A percentile compares a stretch with the other conserved stretches of the same genome.
phyloP scores from a whole-genome alignment of 2,113 vertebrate genomes.

The Steatornis caripensis region DNA sequence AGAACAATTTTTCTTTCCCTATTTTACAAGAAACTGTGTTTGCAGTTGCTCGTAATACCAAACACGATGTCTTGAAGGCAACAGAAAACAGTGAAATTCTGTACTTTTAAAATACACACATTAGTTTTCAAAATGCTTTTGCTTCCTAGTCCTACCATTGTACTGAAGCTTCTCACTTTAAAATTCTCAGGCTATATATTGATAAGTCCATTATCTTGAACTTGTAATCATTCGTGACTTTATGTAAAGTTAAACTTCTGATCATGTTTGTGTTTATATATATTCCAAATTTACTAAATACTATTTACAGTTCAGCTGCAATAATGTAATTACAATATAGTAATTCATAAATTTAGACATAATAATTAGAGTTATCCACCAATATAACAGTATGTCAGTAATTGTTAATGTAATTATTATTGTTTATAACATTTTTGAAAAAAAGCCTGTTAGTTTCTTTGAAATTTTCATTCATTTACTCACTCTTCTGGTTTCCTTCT shows the following conservation, averaged over 20 bases:
- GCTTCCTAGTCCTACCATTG: neutral
- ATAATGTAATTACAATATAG: neutral
- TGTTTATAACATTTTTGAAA: neutral
- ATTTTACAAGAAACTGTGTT: neutral
- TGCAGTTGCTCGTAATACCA: neutral
- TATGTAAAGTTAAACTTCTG: neutral
- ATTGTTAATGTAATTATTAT: neutral
- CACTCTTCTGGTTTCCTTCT: neutral
- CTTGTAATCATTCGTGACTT: neutral
- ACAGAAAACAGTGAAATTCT: constrained; percentile 12
- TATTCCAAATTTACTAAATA: neutral
- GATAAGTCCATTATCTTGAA: constrained; percentile 14
- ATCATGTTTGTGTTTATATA: neutral
- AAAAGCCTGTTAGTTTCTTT: neutral
- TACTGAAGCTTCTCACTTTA: constrained; percentile 37
- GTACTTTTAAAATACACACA: constrained; percentile 2
- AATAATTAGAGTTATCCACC: neutral
- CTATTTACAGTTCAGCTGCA: neutral
- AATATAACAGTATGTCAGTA: neutral
- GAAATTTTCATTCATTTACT: neutral
- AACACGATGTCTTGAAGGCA: neutral
- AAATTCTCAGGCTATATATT: constrained; percentile 40
- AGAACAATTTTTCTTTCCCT: neutral
- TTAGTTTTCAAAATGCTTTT: constrained; percentile 60
- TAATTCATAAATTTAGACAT: neutral